Conservation (phyloP, 2,113 vertebrate genomes). For the Tetrax tetrax region DNA sequence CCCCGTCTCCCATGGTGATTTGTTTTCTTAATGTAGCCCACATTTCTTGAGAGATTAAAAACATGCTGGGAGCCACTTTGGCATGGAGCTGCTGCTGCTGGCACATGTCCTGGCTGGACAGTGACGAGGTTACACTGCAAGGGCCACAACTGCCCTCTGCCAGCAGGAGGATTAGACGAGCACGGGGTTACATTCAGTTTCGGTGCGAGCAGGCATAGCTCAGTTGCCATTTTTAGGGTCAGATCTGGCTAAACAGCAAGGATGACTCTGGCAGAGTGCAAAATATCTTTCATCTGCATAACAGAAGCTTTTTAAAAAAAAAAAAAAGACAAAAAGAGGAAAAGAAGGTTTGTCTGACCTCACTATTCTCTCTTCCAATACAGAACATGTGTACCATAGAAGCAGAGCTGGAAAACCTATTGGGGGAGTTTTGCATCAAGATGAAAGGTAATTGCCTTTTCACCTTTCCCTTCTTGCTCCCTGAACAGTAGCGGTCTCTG, state of each 20-base stretch:
- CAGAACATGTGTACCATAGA: conserved; percentile 97
- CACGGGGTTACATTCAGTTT: neutral
- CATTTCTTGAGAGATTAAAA: neutral
- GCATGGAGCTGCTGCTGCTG: neutral
- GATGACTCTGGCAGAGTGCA: neutral
- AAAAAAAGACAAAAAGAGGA: neutral
- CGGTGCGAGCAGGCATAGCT: neutral
- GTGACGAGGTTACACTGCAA: neutral
- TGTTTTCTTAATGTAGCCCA: neutral
- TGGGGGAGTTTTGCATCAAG: conserved; percentile 97
- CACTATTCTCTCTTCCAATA: neutral
- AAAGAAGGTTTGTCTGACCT: neutral
- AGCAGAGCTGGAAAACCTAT: conserved; percentile 89
- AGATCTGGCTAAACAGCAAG: neutral
- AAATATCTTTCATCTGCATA: neutral
- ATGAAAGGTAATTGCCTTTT: conserved; percentile 90
- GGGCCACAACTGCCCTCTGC: neutral
- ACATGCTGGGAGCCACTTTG: neutral
- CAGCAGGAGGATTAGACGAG: neutral
- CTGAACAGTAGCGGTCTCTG: neutral
- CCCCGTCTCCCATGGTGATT: neutral
- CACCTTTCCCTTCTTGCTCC: neutral
- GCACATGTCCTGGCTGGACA: neutral
- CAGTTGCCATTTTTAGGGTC: neutral
- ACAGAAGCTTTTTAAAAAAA: neutral